A percentile compares a stretch with the other conserved stretches of the same genome.
Conservation (phyloP, 2,797 vertebrate species). For the Eremophila alpestris region DNA sequence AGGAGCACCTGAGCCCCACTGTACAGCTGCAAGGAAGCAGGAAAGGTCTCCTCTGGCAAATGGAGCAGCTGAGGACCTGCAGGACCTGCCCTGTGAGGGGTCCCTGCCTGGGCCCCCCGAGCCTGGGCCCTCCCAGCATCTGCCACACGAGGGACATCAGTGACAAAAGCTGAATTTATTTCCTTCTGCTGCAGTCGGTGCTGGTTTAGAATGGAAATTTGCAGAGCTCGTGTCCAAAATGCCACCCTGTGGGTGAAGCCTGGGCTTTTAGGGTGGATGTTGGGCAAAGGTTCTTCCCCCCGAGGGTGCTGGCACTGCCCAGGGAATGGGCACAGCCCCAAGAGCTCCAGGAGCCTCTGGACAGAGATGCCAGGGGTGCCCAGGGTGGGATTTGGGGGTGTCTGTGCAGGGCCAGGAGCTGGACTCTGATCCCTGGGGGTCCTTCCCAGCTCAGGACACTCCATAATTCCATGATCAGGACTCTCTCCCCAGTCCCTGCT, state of each 20-base stretch:
- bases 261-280: neutral
- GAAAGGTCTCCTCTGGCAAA: neutral
- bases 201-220: neutral
- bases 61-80: neutral
- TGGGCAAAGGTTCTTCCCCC: neutral
- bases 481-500: neutral
- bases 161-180: neutral
- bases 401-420: neutral
- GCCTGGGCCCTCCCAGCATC: neutral
- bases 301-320: neutral
- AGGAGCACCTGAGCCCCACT: constrained; percentile 55
- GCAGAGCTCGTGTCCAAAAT: neutral
- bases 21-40: neutral
- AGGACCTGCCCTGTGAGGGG: neutral
- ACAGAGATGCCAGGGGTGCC: neutral
- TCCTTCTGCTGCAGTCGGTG: neutral
- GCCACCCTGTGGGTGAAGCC: neutral
- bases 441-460: neutral
- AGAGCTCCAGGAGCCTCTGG: neutral
- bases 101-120: neutral
- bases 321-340: neutral
- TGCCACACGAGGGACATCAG: neutral
- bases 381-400: neutral
- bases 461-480: fast-evolving
- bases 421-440: neutral